Base-by-base conservation (phyloP, 1,140 invertebrate genomes). In the Charaxes varanes region DNA sequence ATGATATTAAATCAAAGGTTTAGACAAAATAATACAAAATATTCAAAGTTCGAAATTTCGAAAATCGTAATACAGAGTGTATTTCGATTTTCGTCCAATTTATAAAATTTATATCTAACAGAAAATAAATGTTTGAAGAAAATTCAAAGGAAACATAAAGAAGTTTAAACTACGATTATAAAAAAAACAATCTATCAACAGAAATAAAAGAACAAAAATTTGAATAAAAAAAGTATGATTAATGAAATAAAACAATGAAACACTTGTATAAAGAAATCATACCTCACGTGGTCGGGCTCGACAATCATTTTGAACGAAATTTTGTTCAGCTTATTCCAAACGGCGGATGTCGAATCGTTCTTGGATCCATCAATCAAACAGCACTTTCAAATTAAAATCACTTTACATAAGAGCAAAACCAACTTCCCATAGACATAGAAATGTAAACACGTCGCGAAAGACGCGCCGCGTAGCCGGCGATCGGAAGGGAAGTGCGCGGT, bases 231-330 rank as follows among this genome's bases (percentile, higher is more conserved):
- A 40, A 42, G 46, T 33, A 33, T 22, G 40, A 28, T 28, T 28
- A 2, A n/a, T 17, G 18, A 31, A 57, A 56, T 48, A 58, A 38
- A 59, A 47, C 53, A 37, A n/a, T n/a, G n/a, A 33, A 32, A 49
- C 62, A 71, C 48, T 63, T 62, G 61, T 54, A 59, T 45, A 74
- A 74, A 74, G 60, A 55, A 45, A 57, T 62, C 70, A 38, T 80
- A 77, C 79, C 74, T 78, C 65, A 80, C 64, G 63, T 80, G 74
- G 63, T 80, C 79, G 34, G 71, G 62, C 52, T 83, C 79, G 62
- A 83, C 79, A 48, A 83, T 83, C 79, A 83, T 83, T 68, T 72
- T 73, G 57, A 74, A 76, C 59, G 65, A 42, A 76, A 78, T 79
- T 24, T 77, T 80, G n/a, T 67, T 73, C 64, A 67, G 54, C 52